These are phyloP conservation scores for Hylia prasina DNA, from an alignment of 2,113 vertebrate genomes.

Conservation along the genomic window DNA sequence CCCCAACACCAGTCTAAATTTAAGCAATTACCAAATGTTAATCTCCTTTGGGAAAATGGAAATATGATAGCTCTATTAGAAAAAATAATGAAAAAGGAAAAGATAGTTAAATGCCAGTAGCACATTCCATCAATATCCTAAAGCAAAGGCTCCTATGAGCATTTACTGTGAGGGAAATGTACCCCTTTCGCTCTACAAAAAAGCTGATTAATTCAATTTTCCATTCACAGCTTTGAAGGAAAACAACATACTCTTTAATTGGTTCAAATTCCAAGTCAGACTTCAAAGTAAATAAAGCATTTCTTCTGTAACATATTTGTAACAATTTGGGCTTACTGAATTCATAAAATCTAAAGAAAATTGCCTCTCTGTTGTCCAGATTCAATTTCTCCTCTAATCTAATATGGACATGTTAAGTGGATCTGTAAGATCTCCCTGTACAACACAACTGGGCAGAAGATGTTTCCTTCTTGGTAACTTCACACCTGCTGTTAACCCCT, in stretches of 20 bases:
- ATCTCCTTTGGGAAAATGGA: neutral
- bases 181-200: neutral
- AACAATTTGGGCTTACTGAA: neutral
- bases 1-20: neutral
- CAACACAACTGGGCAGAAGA: neutral
- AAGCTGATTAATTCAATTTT: neutral
- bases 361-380: neutral
- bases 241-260: neutral
- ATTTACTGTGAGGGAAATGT: neutral
- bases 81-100: neutral
- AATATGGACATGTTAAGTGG: neutral
- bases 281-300: neutral
- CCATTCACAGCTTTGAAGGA: neutral
- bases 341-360: neutral
- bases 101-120: neutral
- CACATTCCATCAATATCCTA: neutral
- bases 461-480: neutral
- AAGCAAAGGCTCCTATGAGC: neutral
- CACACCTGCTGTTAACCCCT: neutral
- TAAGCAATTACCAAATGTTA: neutral
- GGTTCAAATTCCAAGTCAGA: neutral
- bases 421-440: neutral
- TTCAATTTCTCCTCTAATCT: conserved; percentile 1
- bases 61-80: neutral
- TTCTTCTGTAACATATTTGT: neutral